A percentile compares a stretch with the other conserved stretches of the same genome.
Evolutionary conservation across 2,797 vertebrate genomes (phyloP).

Genomic region (Cuculus canorus): DNA sequence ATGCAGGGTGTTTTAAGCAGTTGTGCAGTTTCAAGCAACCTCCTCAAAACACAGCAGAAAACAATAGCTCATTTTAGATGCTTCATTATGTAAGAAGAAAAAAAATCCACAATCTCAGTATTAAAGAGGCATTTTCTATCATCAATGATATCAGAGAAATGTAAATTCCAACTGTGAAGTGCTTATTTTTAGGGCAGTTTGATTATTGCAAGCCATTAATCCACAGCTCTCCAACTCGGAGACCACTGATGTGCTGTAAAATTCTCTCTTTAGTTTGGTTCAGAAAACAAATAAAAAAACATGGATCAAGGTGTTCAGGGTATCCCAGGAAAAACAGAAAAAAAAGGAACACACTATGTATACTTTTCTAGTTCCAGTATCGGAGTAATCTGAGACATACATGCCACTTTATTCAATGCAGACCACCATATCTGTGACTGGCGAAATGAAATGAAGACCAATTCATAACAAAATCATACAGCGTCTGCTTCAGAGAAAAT

Average conservation of each 20-base stretch:
- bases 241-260: background rate
- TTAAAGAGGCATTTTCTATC: background rate
- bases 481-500: background rate
- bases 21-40: background rate
- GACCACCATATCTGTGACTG: background rate
- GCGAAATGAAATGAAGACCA: slow-evolving; percentile 17
- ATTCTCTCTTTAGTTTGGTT: background rate
- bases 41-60: slow-evolving; percentile 2
- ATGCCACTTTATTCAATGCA: background rate
- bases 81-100: background rate
- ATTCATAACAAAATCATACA: background rate
- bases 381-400: background rate
- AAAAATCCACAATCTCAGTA: background rate
- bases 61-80: background rate
- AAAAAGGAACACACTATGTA: background rate
- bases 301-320: background rate
- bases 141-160: background rate
- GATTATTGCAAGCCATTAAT: background rate
- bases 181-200: background rate
- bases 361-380: background rate
- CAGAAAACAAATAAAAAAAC: background rate
- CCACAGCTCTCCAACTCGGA: background rate
- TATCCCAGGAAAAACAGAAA: background rate
- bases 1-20: background rate
- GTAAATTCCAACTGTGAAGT: background rate